phyloP scores from a whole-genome alignment of 2,113 vertebrate genomes.

The Vombatus ursinus region DNA sequence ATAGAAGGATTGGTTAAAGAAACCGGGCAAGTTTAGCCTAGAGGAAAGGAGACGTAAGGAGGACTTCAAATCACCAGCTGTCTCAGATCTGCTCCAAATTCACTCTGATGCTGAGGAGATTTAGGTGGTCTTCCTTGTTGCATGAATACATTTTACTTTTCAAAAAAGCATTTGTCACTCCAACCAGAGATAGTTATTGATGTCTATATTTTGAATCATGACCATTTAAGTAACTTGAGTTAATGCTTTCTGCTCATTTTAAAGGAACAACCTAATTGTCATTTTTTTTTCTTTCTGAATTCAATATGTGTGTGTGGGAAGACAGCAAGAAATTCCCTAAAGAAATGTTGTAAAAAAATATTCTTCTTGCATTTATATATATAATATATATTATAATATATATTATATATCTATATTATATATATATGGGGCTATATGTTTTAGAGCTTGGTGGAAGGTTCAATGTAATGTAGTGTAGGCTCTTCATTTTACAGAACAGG shows the following conservation, averaged over 20 bases:
- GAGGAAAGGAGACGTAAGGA: not conserved
- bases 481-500: not conserved
- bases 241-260: too few species aligned
- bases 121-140: not conserved
- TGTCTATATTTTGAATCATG: not conserved
- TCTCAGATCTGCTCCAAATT: not conserved
- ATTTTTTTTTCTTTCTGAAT: not conserved
- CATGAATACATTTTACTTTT: not conserved
- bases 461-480: not conserved
- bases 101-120: not conserved
- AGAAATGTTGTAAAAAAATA: slow-evolving; percentile 32
- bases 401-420: too few species aligned
- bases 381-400: too few species aligned
- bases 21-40: not conserved
- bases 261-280: too few species aligned
- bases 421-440: not conserved
- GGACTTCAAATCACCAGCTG: not conserved
- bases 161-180: not conserved
- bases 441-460: not conserved
- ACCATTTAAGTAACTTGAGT: not conserved
- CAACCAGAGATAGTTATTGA: not conserved
- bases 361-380: not conserved
- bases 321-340: not conserved
- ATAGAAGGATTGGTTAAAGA: not conserved
- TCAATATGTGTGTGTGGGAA: not conserved